phyloP scores from a whole-genome alignment of 2,113 vertebrate species.

The Ardeotis arabs region DNA sequence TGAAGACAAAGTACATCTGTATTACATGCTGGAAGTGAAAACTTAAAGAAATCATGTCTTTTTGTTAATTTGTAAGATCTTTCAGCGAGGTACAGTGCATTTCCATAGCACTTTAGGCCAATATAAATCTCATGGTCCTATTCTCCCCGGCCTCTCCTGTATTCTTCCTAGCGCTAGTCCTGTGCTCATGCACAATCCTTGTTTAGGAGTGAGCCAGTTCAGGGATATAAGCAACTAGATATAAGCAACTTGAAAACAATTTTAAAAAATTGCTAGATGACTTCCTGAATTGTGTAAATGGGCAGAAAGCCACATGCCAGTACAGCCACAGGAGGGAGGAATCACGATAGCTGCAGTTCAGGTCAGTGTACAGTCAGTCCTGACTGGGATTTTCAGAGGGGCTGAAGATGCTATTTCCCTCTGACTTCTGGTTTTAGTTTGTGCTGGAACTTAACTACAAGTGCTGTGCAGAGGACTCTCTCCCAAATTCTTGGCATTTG shows the following conservation, averaged over 20 bases:
- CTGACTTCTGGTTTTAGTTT: neutral
- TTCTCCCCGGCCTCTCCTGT: fast-evolving
- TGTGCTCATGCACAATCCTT: neutral
- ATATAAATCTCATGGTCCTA: fast-evolving
- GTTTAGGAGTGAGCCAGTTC: neutral
- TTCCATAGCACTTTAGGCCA: neutral
- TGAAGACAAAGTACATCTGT: neutral
- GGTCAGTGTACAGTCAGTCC: neutral
- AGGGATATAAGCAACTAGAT: neutral
- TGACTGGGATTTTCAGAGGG: neutral
- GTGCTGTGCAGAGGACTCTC: neutral
- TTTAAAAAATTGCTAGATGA: neutral
- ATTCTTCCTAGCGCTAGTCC: neutral
- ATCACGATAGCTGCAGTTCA: fast-evolving
- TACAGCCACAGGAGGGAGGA: neutral
- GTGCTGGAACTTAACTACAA: neutral
- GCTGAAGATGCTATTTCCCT: neutral
- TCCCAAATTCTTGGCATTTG: neutral
- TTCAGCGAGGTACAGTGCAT: neutral
- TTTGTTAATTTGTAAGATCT: neutral
- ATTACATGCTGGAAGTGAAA: neutral
- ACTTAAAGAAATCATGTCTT: neutral
- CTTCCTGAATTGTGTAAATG: neutral
- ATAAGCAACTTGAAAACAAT: neutral
- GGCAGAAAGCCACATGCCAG: neutral